Conservation (phyloP, 2,797 vertebrate genomes). For the Scolopax rusticola region DNA sequence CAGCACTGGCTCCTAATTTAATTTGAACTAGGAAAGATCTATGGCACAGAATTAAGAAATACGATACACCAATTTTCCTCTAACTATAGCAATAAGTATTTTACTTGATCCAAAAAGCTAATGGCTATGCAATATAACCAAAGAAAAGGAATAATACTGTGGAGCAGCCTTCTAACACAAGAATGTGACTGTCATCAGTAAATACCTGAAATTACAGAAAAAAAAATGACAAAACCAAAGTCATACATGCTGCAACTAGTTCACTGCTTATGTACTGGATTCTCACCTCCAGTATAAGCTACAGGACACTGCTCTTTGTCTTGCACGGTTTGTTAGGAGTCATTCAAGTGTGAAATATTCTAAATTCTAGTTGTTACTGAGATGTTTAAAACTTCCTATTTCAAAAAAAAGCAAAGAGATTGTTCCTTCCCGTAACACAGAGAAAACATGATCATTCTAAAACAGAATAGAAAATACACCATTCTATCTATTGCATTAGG, state of each 20-base stretch:
- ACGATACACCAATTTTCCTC: background rate
- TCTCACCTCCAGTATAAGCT: constrained; percentile 25
- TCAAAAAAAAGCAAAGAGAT: background rate
- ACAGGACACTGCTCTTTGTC: constrained; percentile 61
- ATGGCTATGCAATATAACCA: background rate
- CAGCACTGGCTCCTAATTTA: background rate
- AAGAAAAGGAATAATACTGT: background rate
- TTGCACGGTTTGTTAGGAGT: constrained; percentile 67
- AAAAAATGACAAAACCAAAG: background rate
- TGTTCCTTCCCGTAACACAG: background rate
- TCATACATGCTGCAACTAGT: background rate
- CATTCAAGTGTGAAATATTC: constrained; percentile 79
- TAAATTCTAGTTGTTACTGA: constrained; percentile 76
- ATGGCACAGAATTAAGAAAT: background rate
- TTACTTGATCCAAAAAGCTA: background rate
- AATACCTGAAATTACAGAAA: constrained; percentile 10
- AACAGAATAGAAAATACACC: background rate
- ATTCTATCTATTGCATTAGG: background rate
- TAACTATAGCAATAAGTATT: background rate
- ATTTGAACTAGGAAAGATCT: background rate
- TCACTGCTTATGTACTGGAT: background rate
- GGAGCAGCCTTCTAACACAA: background rate
- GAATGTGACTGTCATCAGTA: background rate
- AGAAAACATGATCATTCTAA: background rate
- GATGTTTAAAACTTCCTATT: constrained; percentile 68